phyloP scores from a whole-genome alignment of 2,797 vertebrate species.

The Tapirus indicus region DNA sequence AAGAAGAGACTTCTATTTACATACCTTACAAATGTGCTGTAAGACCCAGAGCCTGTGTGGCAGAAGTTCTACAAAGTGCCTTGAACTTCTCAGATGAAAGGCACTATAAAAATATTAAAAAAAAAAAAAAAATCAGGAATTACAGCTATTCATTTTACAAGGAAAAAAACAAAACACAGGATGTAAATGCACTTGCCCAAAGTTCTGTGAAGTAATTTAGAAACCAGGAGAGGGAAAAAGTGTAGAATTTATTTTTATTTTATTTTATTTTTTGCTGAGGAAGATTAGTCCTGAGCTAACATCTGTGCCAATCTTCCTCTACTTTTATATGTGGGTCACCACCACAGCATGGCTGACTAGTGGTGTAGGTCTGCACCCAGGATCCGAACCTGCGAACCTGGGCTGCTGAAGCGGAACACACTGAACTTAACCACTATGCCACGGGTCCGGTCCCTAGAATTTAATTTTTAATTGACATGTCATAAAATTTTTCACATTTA shows the following conservation, averaged over 20 bases:
- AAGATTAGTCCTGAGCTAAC: no score
- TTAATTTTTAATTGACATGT: neutral
- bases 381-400: no score
- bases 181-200: neutral
- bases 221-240: neutral
- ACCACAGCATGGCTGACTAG: no score
- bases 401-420: no score
- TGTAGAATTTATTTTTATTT: neutral
- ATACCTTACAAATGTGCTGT: constrained; percentile 77
- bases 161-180: neutral
- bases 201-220: neutral
- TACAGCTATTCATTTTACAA: constrained; percentile 42
- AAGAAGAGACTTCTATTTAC: constrained; percentile 62
- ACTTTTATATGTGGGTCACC: no score
- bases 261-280: no score
- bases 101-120: constrained; percentile 70
- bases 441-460: neutral
- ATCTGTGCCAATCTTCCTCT: no score
- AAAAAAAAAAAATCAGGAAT: constrained; percentile 55
- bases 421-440: no score
- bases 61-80: constrained; percentile 68
- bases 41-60: constrained; percentile 45
- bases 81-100: constrained; percentile 74
- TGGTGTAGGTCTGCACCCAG: no score
- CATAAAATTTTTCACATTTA: constrained; percentile 43